These are phyloP conservation scores for Sebastes fasciatus DNA, from an alignment of 2,113 vertebrate genomes.

Conservation along the genomic window DNA sequence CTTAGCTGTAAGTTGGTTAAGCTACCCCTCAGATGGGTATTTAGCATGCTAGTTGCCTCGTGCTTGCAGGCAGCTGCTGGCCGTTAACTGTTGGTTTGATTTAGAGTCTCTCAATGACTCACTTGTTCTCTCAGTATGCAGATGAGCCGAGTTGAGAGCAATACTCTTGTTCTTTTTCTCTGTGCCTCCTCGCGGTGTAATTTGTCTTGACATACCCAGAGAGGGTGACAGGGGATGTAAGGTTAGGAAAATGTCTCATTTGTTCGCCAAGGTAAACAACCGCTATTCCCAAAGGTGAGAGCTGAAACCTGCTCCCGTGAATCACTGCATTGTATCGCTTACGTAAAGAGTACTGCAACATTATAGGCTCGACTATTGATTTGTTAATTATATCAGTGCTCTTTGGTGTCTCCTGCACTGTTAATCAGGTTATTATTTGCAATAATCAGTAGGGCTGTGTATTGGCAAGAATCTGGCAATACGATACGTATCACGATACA, in stretches of 20 bases:
- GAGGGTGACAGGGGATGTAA: slow-evolving; percentile 28
- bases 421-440: background rate
- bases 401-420: slow-evolving; percentile 3
- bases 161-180: slow-evolving; percentile 38
- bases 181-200: slow-evolving; percentile 39
- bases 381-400: slow-evolving; percentile 24
- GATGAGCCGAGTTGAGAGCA: slow-evolving; percentile 54
- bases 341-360: slow-evolving; percentile 23
- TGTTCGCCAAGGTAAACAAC: slow-evolving; percentile 53
- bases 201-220: slow-evolving; percentile 52
- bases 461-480: no score
- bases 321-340: slow-evolving; percentile 19
- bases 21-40: slow-evolving; percentile 34
- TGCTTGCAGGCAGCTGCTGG: slow-evolving; percentile 57
- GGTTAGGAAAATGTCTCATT: slow-evolving; percentile 55
- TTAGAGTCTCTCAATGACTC: slow-evolving; percentile 68
- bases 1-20: background rate
- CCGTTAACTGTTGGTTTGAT: slow-evolving; percentile 55
- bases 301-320: slow-evolving; percentile 38
- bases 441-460: background rate
- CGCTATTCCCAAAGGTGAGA: slow-evolving; percentile 39
- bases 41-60: slow-evolving; percentile 55
- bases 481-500: no score
- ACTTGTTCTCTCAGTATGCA: slow-evolving; percentile 70
- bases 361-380: slow-evolving; percentile 22